These are phyloP conservation scores for Microctonus aethiopoides DNA, from an alignment of 2,888 invertebrate genomes.

Conservation along the genomic window DNA sequence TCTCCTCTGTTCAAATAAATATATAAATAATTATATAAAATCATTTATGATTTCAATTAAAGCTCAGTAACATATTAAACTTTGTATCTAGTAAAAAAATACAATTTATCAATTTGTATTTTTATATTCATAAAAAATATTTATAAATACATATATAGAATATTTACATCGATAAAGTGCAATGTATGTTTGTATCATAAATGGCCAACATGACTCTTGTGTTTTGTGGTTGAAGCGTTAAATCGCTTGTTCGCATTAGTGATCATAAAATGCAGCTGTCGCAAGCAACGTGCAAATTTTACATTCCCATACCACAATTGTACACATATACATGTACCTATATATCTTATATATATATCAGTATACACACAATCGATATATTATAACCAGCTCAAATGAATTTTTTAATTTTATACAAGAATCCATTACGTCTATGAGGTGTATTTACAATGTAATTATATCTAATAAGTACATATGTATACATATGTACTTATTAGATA, in stretches of 20 bases:
- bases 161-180: too few species aligned
- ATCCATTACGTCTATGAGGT: neutral
- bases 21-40: neutral
- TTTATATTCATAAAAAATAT: too few species aligned
- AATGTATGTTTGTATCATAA: constrained; percentile 31
- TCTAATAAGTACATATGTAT: neutral
- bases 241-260: constrained; percentile 47
- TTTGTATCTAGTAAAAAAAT: too few species aligned
- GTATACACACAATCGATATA: neutral
- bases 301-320: neutral
- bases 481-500: too few species aligned
- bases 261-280: constrained; percentile 37
- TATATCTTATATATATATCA: neutral
- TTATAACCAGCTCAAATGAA: neutral
- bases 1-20: neutral
- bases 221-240: constrained; percentile 29
- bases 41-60: too few species aligned
- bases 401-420: neutral
- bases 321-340: neutral
- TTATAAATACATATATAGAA: too few species aligned
- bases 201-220: constrained; percentile 11
- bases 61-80: too few species aligned
- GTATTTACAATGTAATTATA: neutral
- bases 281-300: constrained; percentile 15
- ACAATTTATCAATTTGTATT: too few species aligned